phyloP scores from a whole-genome alignment of 2,888 invertebrate genomes.

The Drosophila heteroneura region DNA sequence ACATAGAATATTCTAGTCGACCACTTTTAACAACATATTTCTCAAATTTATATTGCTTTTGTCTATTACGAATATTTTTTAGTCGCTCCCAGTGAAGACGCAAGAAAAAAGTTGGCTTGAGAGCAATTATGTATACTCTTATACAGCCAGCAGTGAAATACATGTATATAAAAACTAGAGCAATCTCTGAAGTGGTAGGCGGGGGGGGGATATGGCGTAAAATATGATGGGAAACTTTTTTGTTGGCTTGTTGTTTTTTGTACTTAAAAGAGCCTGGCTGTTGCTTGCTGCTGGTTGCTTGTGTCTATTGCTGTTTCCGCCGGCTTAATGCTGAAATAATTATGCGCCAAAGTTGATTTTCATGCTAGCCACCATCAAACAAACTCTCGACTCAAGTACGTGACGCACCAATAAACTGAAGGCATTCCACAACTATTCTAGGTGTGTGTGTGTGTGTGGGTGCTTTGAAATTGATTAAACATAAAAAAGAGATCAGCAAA shows the following conservation, averaged over 20 bases:
- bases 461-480: slow-evolving; percentile 61
- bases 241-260: slow-evolving; percentile 41
- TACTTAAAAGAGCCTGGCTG: slow-evolving; percentile 28
- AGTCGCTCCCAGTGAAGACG: slow-evolving; percentile 57
- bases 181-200: slow-evolving; percentile 2
- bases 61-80: slow-evolving; percentile 53
- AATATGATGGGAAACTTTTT: slow-evolving; percentile 68
- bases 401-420: slow-evolving; percentile 60
- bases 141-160: slow-evolving; percentile 26
- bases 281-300: slow-evolving; percentile 19
- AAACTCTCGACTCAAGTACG: slow-evolving; percentile 55
- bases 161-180: slow-evolving; percentile 34
- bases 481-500: slow-evolving; percentile 64
- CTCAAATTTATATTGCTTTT: slow-evolving; percentile 42
- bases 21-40: no score
- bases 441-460: slow-evolving; percentile 4
- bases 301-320: slow-evolving; percentile 27
- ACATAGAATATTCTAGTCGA: background rate
- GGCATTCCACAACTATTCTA: slow-evolving; percentile 26
- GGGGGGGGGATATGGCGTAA: background rate
- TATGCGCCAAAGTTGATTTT: slow-evolving; percentile 59
- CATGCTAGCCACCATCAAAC: slow-evolving; percentile 17
- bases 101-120: slow-evolving; percentile 53
- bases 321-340: slow-evolving; percentile 67
- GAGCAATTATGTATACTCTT: slow-evolving; percentile 55